Evolutionary conservation across 2,797 vertebrate genomes (phyloP).

Genomic region (Xiphophorus birchmanni): DNA sequence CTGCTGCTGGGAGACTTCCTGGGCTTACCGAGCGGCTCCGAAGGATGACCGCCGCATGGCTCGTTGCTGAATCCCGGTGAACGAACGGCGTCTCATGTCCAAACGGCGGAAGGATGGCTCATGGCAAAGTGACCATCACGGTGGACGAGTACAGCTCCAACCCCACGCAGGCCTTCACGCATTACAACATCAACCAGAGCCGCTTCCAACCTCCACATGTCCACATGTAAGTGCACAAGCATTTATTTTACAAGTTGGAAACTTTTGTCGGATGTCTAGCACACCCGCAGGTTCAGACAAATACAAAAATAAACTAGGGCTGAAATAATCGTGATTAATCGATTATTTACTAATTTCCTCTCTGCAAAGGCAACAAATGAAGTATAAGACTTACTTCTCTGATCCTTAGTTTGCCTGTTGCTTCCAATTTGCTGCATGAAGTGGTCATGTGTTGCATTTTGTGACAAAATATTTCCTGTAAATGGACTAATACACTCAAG

Average conservation of each 20-base stretch:
- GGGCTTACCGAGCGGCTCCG: constrained; percentile 67
- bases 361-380: no score
- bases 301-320: background rate
- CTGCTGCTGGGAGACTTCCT: constrained; percentile 43
- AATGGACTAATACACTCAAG: no score
- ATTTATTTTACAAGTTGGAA: background rate
- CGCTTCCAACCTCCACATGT: constrained; percentile 96
- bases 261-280: background rate
- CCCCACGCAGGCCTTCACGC: constrained; percentile 96
- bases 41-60: constrained; percentile 85
- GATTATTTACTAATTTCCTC: no score
- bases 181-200: constrained; percentile 99
- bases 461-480: no score
- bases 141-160: constrained; percentile 99
- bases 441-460: no score
- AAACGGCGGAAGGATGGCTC: constrained; percentile 95
- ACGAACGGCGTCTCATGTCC: constrained; percentile 89
- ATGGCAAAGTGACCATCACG: constrained; percentile 96
- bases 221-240: constrained; percentile 89
- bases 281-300: background rate
- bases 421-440: no score
- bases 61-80: constrained; percentile 88
- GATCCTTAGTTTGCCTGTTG: no score
- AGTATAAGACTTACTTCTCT: no score
- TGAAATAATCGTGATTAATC: no score